phyloP scores from a whole-genome alignment of 1,140 invertebrate species.

The Drosophila chauvacae region DNA sequence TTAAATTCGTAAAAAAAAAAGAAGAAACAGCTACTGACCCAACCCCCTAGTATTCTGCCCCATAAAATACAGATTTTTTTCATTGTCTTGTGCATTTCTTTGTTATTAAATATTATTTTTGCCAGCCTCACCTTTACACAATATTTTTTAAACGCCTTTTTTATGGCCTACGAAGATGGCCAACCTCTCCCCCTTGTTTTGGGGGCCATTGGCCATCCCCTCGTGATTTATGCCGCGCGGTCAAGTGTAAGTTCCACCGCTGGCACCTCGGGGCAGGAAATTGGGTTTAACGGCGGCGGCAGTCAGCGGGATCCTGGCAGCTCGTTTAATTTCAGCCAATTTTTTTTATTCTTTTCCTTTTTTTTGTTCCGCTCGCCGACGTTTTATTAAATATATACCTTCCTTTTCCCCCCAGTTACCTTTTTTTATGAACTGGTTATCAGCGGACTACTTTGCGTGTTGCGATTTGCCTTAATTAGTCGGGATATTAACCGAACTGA shows the following conservation, averaged over 20 bases:
- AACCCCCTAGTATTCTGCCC: not conserved
- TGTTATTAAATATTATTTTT: slow-evolving; percentile 77
- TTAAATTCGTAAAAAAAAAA: slow-evolving; percentile 26
- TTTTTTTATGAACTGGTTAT: slow-evolving; percentile 71
- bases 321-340: slow-evolving; percentile 74
- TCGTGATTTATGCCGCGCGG: slow-evolving; percentile 76
- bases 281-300: slow-evolving; percentile 74
- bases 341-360: slow-evolving; percentile 39
- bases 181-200: not conserved
- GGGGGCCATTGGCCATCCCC: slow-evolving; percentile 11
- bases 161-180: slow-evolving; percentile 58
- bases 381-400: slow-evolving; percentile 78
- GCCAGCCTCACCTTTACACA: slow-evolving; percentile 57
- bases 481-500: slow-evolving; percentile 41
- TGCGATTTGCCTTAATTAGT: slow-evolving; percentile 80
- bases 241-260: slow-evolving; percentile 77
- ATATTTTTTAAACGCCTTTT: slow-evolving; percentile 53
- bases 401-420: not conserved
- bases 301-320: slow-evolving; percentile 49
- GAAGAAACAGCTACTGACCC: not conserved
- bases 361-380: slow-evolving; percentile 41
- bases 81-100: slow-evolving; percentile 72
- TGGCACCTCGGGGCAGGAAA: slow-evolving; percentile 65
- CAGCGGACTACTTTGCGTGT: slow-evolving; percentile 64
- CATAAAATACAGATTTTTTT: slow-evolving; percentile 40